Conservation (phyloP, 2,888 invertebrate genomes). For the Salticus scenicus region DNA sequence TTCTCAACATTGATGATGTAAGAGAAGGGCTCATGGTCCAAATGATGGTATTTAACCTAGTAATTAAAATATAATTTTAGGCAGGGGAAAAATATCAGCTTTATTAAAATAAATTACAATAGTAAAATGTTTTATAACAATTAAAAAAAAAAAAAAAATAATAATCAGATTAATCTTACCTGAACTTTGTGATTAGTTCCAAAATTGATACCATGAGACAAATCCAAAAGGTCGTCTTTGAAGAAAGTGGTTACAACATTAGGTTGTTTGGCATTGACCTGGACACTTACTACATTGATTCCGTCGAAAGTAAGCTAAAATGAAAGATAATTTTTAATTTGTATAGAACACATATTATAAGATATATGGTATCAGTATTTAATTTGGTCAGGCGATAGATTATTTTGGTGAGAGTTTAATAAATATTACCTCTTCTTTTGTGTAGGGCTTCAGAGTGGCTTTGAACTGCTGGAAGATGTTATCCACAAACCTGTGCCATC, state of each 20-base stretch:
- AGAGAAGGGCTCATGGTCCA: slow-evolving; percentile 84
- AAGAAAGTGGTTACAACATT: slow-evolving; percentile 77
- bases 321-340: neutral
- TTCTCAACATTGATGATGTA: slow-evolving; percentile 78
- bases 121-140: too few relatives aligned
- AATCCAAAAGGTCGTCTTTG: slow-evolving; percentile 86
- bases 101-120: too few relatives aligned
- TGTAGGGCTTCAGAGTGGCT: slow-evolving; percentile 80
- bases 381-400: too few relatives aligned
- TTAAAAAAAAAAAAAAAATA: too few relatives aligned
- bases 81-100: too few relatives aligned
- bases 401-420: too few relatives aligned
- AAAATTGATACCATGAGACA: slow-evolving; percentile 85
- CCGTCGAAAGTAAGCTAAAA: slow-evolving; percentile 72
- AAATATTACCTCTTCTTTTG: slow-evolving; percentile 75
- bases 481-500: slow-evolving; percentile 81
- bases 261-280: slow-evolving; percentile 53
- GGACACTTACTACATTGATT: slow-evolving; percentile 66
- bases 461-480: slow-evolving; percentile 82
- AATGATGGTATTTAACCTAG: slow-evolving; percentile 82
- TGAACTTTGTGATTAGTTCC: slow-evolving; percentile 43
- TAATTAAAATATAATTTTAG: slow-evolving; percentile 64
- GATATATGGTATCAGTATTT: too few relatives aligned
- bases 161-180: too few relatives aligned
- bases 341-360: too few relatives aligned